phyloP scores from a whole-genome alignment of 2,888 invertebrate species.

The Ichneumon xanthorius region DNA sequence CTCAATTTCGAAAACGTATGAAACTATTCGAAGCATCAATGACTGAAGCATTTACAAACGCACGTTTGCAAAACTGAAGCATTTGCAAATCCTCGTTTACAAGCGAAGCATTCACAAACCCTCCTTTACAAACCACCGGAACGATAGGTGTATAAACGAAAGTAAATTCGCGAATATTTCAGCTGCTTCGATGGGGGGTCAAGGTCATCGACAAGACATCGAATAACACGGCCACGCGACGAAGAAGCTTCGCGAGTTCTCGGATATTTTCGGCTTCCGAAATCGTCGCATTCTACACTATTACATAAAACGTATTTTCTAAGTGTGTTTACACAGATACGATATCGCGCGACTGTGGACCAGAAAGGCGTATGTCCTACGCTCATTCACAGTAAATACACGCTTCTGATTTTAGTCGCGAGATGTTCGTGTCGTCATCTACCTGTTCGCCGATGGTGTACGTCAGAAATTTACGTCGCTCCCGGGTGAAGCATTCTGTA shows the following conservation, averaged over 20 bases:
- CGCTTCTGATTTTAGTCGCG: neutral
- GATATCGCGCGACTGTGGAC: neutral
- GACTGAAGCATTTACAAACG: neutral
- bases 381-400: neutral
- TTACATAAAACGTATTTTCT: neutral
- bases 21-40: neutral
- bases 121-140: neutral
- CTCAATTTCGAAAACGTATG: too few relatives aligned
- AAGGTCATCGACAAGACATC: slow-evolving; percentile 23
- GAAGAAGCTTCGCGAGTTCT: slow-evolving; percentile 15
- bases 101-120: neutral
- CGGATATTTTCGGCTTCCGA: slow-evolving; percentile 4
- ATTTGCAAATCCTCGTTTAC: neutral
- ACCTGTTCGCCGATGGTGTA: slow-evolving; percentile 71
- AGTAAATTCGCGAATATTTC: neutral
- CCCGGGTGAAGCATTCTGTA: slow-evolving; percentile 64
- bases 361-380: neutral
- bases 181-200: slow-evolving; percentile 7
- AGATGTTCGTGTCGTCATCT: slow-evolving; percentile 22
- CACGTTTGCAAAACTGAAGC: neutral
- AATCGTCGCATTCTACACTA: neutral
- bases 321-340: neutral
- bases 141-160: neutral
- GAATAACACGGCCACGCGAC: neutral
- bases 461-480: slow-evolving; percentile 67